Base-by-base conservation (phyloP, 2,797 vertebrate species). In the Geotrypetes seraphini region DNA sequence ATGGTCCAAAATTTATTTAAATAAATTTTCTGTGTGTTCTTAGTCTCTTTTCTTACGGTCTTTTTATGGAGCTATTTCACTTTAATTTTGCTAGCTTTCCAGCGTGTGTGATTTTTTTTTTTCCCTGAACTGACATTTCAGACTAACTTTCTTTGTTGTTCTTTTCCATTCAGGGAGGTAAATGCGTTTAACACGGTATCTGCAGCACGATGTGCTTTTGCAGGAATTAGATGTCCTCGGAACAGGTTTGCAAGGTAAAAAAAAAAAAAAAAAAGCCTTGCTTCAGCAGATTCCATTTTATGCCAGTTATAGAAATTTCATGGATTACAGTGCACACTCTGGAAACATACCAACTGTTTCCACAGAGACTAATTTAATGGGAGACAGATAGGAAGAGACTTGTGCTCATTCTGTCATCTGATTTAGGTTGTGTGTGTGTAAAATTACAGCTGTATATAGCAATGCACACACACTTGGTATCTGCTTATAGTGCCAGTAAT, bases 211-310 rank as follows among this genome's bases (percentile, higher is more conserved):
- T n/a, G n/a, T n/a, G n/a, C n/a, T n/a, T n/a, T n/a, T n/a, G n/a
- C n/a, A n/a, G n/a, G n/a, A n/a, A n/a, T n/a, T n/a, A n/a, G n/a
- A n/a, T n/a, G n/a, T n/a, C n/a, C n/a, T n/a, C n/a, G n/a, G n/a
- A n/a, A n/a, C n/a, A n/a, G n/a, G n/a, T 28, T 25, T 15, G 10
- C 20, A 33, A 58, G 47, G 57, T 60, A n/a, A n/a, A n/a, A n/a
- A n/a, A n/a, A 65, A 60, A 60, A 50, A n/a, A n/a, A 65, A 60
- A 60, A 50, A 52, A 53, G 50, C 49, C 68, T 64, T 53, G 57
- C 33, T 64, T 69, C 40, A 57, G 28, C 43, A 49, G 43, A 5
- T 42, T 52, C 28, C 31, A 62, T 60, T 54, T 63, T 60, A 47
- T 47, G 49, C 25, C 48, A 49, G 30, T 65, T 46, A 60, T 45